A percentile compares a stretch with the other conserved stretches of the same genome.
Conservation (phyloP, 2,113 vertebrate species). For the Campylomormyrus tamandua region DNA sequence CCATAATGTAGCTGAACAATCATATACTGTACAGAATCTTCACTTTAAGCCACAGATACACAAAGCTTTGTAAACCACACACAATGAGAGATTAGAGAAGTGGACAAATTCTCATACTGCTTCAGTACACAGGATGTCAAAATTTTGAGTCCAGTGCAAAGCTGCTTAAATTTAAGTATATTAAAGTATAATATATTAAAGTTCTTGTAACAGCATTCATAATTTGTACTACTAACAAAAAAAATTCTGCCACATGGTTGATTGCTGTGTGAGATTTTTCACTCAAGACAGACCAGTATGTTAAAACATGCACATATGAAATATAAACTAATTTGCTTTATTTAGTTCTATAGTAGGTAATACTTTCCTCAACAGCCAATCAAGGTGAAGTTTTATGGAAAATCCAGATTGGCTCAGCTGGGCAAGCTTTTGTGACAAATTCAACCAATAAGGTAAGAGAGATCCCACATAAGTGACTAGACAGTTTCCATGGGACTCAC, state of each 20-base stretch:
- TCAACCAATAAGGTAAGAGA: background rate
- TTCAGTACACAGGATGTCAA: background rate
- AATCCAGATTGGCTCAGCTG: background rate
- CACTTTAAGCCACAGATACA: background rate
- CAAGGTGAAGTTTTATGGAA: background rate
- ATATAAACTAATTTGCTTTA: background rate
- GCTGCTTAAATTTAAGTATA: background rate
- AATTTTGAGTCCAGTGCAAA: background rate
- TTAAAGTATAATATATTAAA: background rate
- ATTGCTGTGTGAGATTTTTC: background rate
- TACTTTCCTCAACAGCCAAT: background rate
- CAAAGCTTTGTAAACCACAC: background rate
- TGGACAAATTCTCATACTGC: background rate
- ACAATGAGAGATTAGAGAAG: background rate
- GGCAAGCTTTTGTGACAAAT: background rate
- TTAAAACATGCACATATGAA: background rate
- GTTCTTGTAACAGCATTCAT: background rate
- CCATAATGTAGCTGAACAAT: background rate
- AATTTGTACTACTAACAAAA: background rate
- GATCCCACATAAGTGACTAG: background rate
- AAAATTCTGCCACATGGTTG: background rate
- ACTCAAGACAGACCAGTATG: background rate
- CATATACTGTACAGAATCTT: constrained; percentile 9
- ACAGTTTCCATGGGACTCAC: background rate
- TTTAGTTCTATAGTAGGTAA: background rate